Evolutionary conservation across 2,888 invertebrate species (phyloP).

Genomic region (Cerceris rybyensis): DNA sequence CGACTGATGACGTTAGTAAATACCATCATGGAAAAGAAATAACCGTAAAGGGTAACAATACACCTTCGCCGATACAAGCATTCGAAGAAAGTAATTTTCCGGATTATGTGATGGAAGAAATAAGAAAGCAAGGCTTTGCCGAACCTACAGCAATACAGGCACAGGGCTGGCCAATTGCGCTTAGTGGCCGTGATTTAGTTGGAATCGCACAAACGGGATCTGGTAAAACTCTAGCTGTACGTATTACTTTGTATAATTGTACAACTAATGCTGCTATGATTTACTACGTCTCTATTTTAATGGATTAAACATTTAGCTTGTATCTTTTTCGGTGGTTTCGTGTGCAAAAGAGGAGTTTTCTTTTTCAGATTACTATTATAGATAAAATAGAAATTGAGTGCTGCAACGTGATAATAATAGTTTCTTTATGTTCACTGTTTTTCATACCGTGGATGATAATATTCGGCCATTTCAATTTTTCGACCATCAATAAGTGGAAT

Average conservation of each 20-base stretch:
- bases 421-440: too few relatives aligned
- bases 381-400: too few relatives aligned
- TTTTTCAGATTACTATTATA: too few relatives aligned
- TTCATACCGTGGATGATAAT: too few relatives aligned
- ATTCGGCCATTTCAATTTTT: too few relatives aligned
- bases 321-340: too few relatives aligned
- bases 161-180: constrained; percentile 97
- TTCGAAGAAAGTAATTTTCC: constrained; percentile 97
- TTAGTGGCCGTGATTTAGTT: constrained; percentile 96
- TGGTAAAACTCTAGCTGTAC: constrained; percentile 92
- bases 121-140: constrained; percentile 90
- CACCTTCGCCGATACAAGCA: constrained; percentile 93
- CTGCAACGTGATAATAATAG: too few relatives aligned
- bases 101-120: constrained; percentile 90
- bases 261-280: not conserved
- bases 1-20: constrained; percentile 88
- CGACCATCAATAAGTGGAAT: too few relatives aligned
- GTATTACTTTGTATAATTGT: constrained; percentile 57
- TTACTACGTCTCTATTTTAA: too few relatives aligned
- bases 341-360: too few relatives aligned
- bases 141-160: constrained; percentile 97
- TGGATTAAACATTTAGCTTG: too few relatives aligned
- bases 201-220: constrained; percentile 97
- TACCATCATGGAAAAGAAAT: constrained; percentile 92
- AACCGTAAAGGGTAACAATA: constrained; percentile 92